Conservation (phyloP, 2,888 invertebrate genomes). For the Halictus ligatus region DNA sequence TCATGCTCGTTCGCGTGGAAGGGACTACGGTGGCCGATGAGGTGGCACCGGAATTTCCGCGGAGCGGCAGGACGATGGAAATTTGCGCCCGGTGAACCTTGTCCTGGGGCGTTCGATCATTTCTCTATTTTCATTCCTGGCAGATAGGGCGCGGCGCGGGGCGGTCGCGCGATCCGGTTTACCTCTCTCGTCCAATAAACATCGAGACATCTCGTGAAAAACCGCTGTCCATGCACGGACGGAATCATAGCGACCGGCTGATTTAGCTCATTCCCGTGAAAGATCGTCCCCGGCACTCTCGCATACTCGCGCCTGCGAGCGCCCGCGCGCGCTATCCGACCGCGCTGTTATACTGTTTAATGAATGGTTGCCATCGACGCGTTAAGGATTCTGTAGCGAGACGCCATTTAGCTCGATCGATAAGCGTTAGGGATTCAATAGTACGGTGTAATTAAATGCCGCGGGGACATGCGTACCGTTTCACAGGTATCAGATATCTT, state of each 20-base stretch:
- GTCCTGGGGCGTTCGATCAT: slow-evolving; percentile 66
- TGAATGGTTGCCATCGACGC: slow-evolving; percentile 46
- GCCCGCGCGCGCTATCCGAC: too few relatives aligned
- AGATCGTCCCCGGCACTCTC: not conserved
- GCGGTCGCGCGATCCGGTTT: slow-evolving; percentile 81
- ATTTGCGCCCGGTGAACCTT: slow-evolving; percentile 67
- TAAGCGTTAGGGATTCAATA: slow-evolving; percentile 23
- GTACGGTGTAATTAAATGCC: slow-evolving; percentile 19
- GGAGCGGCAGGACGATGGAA: slow-evolving; percentile 51
- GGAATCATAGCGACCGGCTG: slow-evolving; percentile 22
- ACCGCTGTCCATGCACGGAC: slow-evolving; percentile 35
- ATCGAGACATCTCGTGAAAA: slow-evolving; percentile 73
- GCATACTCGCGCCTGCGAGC: not conserved
- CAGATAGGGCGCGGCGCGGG: slow-evolving; percentile 73
- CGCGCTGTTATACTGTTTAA: slow-evolving; percentile 19
- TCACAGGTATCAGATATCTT: not conserved
- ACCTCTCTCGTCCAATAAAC: slow-evolving; percentile 83
- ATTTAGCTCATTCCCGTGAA: slow-evolving; percentile 45
- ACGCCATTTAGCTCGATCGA: slow-evolving; percentile 27
- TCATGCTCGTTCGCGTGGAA: not conserved
- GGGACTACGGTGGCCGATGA: not conserved
- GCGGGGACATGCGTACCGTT: slow-evolving; percentile 9
- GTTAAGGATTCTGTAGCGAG: slow-evolving; percentile 29
- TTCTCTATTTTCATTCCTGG: slow-evolving; percentile 81
- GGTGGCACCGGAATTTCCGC: slow-evolving; percentile 30